Conservation (phyloP, 2,113 vertebrate species). For the Pao palembangensis region DNA sequence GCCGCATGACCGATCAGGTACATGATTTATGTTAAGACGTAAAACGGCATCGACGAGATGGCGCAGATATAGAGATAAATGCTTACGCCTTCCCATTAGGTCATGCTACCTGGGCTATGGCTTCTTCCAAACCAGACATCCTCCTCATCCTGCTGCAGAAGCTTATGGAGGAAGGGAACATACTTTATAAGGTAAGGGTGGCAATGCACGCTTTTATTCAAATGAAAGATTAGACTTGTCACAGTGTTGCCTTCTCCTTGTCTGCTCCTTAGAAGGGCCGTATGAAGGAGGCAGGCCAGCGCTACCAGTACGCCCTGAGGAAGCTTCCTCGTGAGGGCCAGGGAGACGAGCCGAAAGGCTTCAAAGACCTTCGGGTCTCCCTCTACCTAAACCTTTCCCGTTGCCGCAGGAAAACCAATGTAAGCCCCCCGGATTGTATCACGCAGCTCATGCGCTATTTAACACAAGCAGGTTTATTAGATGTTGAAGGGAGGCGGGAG, state of each 20-base stretch:
- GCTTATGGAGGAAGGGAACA: slow-evolving; percentile 96
- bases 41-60: slow-evolving; percentile 10
- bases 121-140: slow-evolving; percentile 96
- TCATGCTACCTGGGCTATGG: slow-evolving; percentile 99
- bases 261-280: slow-evolving; percentile 85
- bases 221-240: neutral
- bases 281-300: slow-evolving; percentile 97
- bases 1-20: slow-evolving; percentile 80
- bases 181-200: slow-evolving; percentile 86
- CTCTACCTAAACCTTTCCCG: slow-evolving; percentile 94
- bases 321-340: slow-evolving; percentile 93
- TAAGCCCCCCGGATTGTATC: slow-evolving; percentile 66
- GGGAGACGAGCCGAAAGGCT: slow-evolving; percentile 89
- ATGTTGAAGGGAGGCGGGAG: slow-evolving; percentile 21
- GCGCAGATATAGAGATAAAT: slow-evolving; percentile 25
- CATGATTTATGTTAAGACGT: slow-evolving; percentile 53
- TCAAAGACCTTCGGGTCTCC: slow-evolving; percentile 90
- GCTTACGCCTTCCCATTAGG: slow-evolving; percentile 73
- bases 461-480: slow-evolving; percentile 37
- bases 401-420: slow-evolving; percentile 96
- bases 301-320: slow-evolving; percentile 93
- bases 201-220: neutral
- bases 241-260: neutral
- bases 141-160: slow-evolving; percentile 97
- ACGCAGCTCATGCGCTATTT: slow-evolving; percentile 52